Conservation (phyloP, 2,888 invertebrate species). For the Chymomyza procnemis region DNA sequence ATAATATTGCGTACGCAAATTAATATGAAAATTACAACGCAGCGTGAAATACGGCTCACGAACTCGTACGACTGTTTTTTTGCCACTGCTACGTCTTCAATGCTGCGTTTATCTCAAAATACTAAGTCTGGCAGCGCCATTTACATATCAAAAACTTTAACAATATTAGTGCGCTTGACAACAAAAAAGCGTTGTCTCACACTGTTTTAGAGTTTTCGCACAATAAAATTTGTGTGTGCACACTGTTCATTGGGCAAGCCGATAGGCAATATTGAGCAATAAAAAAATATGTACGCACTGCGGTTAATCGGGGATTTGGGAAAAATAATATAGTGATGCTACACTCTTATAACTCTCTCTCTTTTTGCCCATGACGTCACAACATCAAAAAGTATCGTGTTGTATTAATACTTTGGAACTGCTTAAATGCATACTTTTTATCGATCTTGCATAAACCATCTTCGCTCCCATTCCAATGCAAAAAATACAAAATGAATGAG, state of each 20-base stretch:
- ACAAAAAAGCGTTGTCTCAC: background rate
- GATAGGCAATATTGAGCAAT: background rate
- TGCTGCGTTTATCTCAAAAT: background rate
- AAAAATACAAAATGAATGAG: too few relatives aligned
- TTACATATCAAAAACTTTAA: background rate
- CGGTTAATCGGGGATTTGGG: background rate
- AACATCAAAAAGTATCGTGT: too few relatives aligned
- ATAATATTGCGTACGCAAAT: constrained; percentile 1
- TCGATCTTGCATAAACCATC: too few relatives aligned
- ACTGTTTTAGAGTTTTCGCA: background rate
- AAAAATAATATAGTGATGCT: too few relatives aligned
- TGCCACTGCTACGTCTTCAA: background rate
- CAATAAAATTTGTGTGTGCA: background rate
- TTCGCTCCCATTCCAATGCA: too few relatives aligned
- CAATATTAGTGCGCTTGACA: background rate
- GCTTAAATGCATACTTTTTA: too few relatives aligned
- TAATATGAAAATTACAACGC: background rate
- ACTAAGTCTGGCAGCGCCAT: background rate
- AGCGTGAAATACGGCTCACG: background rate
- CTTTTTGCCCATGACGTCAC: too few relatives aligned
- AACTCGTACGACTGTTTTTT: background rate
- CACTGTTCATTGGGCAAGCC: background rate
- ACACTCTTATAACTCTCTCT: too few relatives aligned
- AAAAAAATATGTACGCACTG: background rate
- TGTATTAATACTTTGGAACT: too few relatives aligned